Conservation (phyloP, 1,140 invertebrate genomes). For the Maconellicoccus hirsutus region DNA sequence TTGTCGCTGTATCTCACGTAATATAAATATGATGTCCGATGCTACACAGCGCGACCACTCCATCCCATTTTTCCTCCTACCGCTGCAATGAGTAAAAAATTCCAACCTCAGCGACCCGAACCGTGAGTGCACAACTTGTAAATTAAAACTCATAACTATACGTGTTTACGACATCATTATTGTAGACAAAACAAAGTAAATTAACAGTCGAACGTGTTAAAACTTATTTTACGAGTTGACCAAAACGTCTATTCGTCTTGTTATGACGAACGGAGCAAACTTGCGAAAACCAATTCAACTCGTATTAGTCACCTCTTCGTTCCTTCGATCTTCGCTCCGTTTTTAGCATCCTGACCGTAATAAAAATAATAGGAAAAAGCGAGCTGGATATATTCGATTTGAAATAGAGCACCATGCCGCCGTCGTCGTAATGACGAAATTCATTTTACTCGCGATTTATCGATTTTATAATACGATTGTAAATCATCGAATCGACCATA, state of each 20-base stretch:
- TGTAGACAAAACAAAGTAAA: constrained; percentile 4
- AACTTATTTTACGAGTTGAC: background rate
- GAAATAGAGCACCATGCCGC: background rate
- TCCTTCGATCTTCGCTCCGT: too few relatives aligned
- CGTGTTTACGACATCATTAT: background rate
- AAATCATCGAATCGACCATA: background rate
- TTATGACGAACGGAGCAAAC: background rate
- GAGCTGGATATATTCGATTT: background rate
- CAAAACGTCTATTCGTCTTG: background rate
- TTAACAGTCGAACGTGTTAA: constrained; percentile 4
- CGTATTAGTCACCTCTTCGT: background rate
- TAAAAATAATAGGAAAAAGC: background rate
- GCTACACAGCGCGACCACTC: background rate
- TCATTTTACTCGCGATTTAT: background rate
- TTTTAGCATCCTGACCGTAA: too few relatives aligned
- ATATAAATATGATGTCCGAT: too few relatives aligned
- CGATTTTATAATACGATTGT: background rate
- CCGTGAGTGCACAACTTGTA: background rate
- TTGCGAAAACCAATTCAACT: background rate
- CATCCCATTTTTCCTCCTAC: background rate
- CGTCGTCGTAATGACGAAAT: background rate
- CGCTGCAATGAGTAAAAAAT: background rate
- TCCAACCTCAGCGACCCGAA: too few relatives aligned
- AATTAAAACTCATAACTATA: background rate
- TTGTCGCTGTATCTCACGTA: background rate